Percentiles rank a stretch among this genome's conserved stretches.
Evolutionary conservation across 2,888 invertebrate species (phyloP).

Genomic region (Hirtodrosophila trivittata): DNA sequence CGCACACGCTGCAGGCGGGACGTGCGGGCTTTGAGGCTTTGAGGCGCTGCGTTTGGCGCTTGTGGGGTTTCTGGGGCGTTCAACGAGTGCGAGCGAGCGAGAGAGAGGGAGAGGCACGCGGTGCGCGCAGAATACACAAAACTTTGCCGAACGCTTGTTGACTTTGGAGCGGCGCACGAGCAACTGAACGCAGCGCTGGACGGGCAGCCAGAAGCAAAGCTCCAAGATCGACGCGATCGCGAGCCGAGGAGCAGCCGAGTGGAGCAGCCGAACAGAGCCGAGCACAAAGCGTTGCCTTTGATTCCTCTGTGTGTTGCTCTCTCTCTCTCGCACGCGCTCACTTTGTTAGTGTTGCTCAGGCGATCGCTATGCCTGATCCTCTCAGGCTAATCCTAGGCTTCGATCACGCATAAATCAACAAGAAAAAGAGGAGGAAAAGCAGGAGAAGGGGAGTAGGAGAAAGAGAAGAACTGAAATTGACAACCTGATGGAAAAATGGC

Average conservation of each 20-base stretch:
- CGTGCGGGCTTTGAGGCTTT: too few species aligned
- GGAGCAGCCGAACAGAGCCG: slow-evolving; percentile 12
- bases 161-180: slow-evolving; percentile 77
- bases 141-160: slow-evolving; percentile 62
- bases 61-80: background rate
- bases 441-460: too few species aligned
- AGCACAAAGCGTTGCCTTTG: slow-evolving; percentile 11
- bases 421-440: too few species aligned
- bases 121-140: slow-evolving; percentile 15
- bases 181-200: slow-evolving; percentile 58
- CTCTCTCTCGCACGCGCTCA: background rate
- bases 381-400: background rate
- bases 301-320: background rate
- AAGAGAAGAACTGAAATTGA: too few species aligned
- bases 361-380: background rate
- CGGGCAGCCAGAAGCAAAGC: slow-evolving; percentile 64
- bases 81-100: background rate
- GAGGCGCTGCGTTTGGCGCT: background rate
- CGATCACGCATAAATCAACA: slow-evolving; percentile 4
- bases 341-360: too few species aligned
- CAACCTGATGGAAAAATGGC: slow-evolving; percentile 74
- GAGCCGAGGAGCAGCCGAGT: slow-evolving; percentile 41
- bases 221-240: slow-evolving; percentile 30
- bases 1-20: slow-evolving; percentile 8
- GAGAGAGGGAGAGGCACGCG: slow-evolving; percentile 14